These are phyloP conservation scores for Panthera uncia DNA, from an alignment of 2,113 vertebrate genomes.

Conservation along the genomic window DNA sequence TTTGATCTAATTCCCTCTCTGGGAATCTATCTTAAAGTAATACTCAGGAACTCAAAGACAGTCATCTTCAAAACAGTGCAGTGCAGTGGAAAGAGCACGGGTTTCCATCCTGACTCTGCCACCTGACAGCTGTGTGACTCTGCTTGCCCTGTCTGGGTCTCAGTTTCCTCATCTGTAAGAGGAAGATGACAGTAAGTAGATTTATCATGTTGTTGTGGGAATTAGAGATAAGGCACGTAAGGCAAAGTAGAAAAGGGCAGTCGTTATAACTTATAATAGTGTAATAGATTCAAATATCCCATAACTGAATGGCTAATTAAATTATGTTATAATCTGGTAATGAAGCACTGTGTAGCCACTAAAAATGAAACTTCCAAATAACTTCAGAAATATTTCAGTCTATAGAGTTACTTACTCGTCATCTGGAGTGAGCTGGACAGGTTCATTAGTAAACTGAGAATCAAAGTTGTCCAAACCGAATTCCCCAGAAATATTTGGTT, in stretches of 20 bases:
- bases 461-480: conserved; percentile 99
- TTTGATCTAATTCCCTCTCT: not conserved
- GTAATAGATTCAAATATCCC: not conserved
- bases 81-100: not conserved
- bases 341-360: not conserved
- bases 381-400: not conserved
- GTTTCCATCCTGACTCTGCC: not conserved
- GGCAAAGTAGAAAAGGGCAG: not conserved
- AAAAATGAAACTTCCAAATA: not conserved
- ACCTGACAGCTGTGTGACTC: conserved; percentile 9
- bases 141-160: conserved; percentile 30
- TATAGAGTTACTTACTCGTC: conserved; percentile 93
- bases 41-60: not conserved
- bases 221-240: not conserved
- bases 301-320: not conserved
- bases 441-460: conserved; percentile 98
- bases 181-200: not conserved
- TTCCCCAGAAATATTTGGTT: conserved; percentile 99
- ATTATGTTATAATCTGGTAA: not conserved
- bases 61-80: not conserved
- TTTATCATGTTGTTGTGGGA: not conserved
- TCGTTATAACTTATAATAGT: not conserved
- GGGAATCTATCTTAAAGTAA: not conserved
- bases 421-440: conserved; percentile 98
- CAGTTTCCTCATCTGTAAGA: not conserved